These are phyloP conservation scores for Anaspis maculata DNA, from an alignment of 2,888 invertebrate genomes.

Conservation along the genomic window DNA sequence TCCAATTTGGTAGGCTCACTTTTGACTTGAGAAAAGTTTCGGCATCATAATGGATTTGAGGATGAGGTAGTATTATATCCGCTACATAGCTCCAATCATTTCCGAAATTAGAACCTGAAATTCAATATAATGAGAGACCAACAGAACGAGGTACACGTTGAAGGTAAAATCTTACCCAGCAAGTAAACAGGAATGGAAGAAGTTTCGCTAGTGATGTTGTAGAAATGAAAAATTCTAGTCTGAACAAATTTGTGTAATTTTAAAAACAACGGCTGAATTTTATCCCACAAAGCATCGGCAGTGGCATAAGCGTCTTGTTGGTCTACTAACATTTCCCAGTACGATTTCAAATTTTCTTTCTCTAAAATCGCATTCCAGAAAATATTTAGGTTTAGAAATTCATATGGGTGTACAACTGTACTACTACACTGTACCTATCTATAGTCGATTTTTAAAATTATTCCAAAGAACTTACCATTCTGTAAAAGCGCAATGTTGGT, in stretches of 20 bases:
- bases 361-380: no score
- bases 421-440: no score
- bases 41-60: constrained; percentile 31
- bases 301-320: constrained; percentile 46
- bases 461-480: constrained; percentile 33
- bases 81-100: constrained; percentile 53
- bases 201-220: constrained; percentile 38
- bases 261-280: constrained; percentile 47
- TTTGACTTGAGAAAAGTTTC: constrained; percentile 25
- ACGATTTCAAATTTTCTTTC: constrained; percentile 43
- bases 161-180: constrained; percentile 41
- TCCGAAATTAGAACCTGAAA: constrained; percentile 48
- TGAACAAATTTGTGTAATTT: constrained; percentile 50
- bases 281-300: constrained; percentile 48
- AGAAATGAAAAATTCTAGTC: constrained; percentile 43
- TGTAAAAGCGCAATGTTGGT: constrained; percentile 23
- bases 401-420: background rate
- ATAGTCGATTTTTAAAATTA: no score
- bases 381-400: no score
- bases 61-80: constrained; percentile 49
- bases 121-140: constrained; percentile 1
- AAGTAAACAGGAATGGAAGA: constrained; percentile 44
- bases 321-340: constrained; percentile 50
- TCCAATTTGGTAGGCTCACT: constrained; percentile 16
- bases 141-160: background rate